Base-by-base conservation (phyloP, 2,888 invertebrate genomes). In the Cheilosia scutellata region DNA sequence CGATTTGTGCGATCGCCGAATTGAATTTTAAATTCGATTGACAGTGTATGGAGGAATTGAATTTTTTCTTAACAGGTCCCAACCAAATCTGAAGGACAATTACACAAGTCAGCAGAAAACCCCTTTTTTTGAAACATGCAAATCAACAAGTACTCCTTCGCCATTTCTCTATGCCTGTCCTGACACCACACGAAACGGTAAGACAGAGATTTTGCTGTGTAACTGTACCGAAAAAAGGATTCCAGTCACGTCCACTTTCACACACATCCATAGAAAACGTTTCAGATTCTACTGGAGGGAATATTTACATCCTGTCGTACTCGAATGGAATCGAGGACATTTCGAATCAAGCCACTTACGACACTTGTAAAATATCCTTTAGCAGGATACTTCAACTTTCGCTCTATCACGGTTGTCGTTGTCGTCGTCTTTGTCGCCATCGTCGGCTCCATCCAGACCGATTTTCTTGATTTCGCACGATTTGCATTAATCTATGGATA, bases 321-420 rank as follows among this genome's bases (percentile, higher is more conserved):
- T n/a, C n/a, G 9, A 44, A 57, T 20, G 68, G 51, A 79, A 66
- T 79, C 79, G 49, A 70, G 65, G 75, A 84, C 68, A 75, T 84
- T 84, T 84, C 79, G 79, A 84, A 79, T 84, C 79, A 84, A 84
- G 83, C 83, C 74, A 79, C 83, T 84, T 75, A 84, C 65, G 68
- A 58, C 63, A 79, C 79, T 79, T 78, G 78, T 83, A 70, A 74
- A 63, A 78, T 74, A 74, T 83, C 79, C 65, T 60, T 58, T 58
- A 44, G 60, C 49, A 33, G 62, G 51, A 63, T 75, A 49, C 37
- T 84, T 79, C 58, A 75, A 75, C 58, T 65, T 79, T 70, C 75
- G 51, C 57, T 70, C 57, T 42, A 68, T 70, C 83, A 75, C 57
- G 57, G 72, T 44, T 20, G 66, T 27, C 13, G 72, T 62, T 20